Evolutionary conservation across 2,113 vertebrate genomes (phyloP).

Genomic region (Podarcis raffonei): DNA sequence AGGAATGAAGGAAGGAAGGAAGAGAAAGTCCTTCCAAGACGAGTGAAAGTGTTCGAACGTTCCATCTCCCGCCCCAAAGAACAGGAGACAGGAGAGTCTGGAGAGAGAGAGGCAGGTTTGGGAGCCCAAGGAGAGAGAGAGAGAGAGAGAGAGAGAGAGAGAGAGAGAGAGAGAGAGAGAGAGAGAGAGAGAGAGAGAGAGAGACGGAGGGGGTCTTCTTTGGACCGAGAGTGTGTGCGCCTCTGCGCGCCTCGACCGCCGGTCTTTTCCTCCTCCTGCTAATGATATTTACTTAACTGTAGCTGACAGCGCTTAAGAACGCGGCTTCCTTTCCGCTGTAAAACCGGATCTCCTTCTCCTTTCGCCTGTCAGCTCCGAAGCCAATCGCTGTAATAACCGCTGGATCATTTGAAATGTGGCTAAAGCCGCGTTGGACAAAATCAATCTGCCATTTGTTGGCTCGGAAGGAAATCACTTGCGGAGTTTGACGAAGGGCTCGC

Average conservation of each 20-base stretch:
- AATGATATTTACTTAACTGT: constrained; percentile 83
- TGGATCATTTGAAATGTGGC: constrained; percentile 87
- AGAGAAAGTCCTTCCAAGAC: neutral
- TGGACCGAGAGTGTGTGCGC: constrained; percentile 61
- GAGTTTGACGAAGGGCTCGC: constrained; percentile 86
- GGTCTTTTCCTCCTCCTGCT: constrained; percentile 20
- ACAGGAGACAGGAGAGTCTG: neutral
- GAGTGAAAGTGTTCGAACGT: neutral
- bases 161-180: neutral
- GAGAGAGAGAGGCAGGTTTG: constrained; percentile 43
- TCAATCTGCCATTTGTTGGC: constrained; percentile 93
- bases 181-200: constrained; percentile 24
- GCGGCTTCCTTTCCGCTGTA: constrained; percentile 70
- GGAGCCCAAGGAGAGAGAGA: neutral
- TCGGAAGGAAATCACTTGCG: constrained; percentile 85
- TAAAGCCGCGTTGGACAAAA: constrained; percentile 86
- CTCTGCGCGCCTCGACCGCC: no score
- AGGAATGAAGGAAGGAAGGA: neutral
- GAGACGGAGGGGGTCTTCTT: constrained; percentile 68
- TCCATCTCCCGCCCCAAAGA: neutral
- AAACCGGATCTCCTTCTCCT: constrained; percentile 81
- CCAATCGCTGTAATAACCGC: constrained; percentile 89
- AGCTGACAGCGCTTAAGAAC: constrained; percentile 84
- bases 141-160: constrained; percentile 34
- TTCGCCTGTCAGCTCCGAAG: constrained; percentile 87